Evolutionary conservation across 2,797 vertebrate species (phyloP), one percentile per base, ranked within the genome.

Genomic region (Dendrocincla fuliginosa): DNA sequence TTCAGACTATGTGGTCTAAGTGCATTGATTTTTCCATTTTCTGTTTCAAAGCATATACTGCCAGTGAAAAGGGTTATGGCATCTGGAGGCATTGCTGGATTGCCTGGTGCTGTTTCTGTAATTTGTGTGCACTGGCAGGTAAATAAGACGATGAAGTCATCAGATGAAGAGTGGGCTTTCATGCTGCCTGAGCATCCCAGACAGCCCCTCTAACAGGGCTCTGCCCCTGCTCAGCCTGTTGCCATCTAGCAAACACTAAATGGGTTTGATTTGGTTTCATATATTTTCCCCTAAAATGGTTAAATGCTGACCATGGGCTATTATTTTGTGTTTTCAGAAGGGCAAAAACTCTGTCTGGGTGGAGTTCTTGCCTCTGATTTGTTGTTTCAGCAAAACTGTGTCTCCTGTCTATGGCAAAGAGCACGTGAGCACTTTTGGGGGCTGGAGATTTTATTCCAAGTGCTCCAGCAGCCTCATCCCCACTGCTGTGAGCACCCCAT

Each of bases 1-100:
- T 91, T 91, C 74, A 93, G 57, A 44, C 90, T 75, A 82, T 75
- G 77, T 80, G 89, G 79, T 91, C 80, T 74, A 33, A 94, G 39
- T 15, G 41, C 42, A 93, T 93, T 47, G 93, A 97, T 96, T 96
- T 96, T 81, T 59, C 92, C 65, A 91, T 95, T 96, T 94, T 92
- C 92, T 93, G 17, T 90, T 95, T 93, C 90, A 59, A 90, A 93
- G 90, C 55, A 61, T 83, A 71, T 39, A 63, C 60, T 74, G 52
- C 64, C 68, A 92, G 59, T 20, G 47, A 79, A 93, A 95, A 95
- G 78, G 87, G 61, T 93, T 92, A 93, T 91, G 92, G 59, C 53
- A 80, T 85, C 69, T 63, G 17, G 47, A 95, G 89, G 87, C 70
- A 59, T 8, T 33, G 69, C 84, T 81, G 65, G 25, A 77, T 74